phyloP scores from a whole-genome alignment of 2,888 invertebrate species.

The Bombylius major region DNA sequence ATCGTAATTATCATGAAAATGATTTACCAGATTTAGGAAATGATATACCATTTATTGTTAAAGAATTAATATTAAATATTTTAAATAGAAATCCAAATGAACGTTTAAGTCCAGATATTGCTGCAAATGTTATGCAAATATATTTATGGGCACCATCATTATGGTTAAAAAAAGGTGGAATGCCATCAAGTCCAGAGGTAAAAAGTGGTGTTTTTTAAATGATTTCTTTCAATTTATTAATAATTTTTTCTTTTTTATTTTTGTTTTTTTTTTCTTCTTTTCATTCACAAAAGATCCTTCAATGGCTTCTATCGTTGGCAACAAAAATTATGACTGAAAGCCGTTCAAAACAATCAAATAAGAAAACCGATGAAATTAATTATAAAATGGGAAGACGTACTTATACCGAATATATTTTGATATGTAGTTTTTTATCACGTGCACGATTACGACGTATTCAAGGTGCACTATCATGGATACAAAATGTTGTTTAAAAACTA shows the following conservation, averaged over 20 bases:
- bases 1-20: slow-evolving; percentile 46
- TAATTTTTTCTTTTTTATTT: slow-evolving; percentile 6
- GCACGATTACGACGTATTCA: slow-evolving; percentile 48
- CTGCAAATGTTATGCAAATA: slow-evolving; percentile 63
- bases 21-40: slow-evolving; percentile 49
- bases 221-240: background rate
- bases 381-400: slow-evolving; percentile 42
- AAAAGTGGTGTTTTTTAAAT: background rate
- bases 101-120: slow-evolving; percentile 51
- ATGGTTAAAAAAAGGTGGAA: slow-evolving; percentile 45
- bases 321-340: slow-evolving; percentile 62
- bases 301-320: slow-evolving; percentile 60
- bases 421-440: slow-evolving; percentile 54
- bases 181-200: slow-evolving; percentile 52
- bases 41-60: slow-evolving; percentile 44
- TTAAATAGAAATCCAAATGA: slow-evolving; percentile 48
- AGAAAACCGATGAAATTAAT: slow-evolving; percentile 11
- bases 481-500: slow-evolving; percentile 25
- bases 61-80: slow-evolving; percentile 46
- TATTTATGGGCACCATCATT: slow-evolving; percentile 61
- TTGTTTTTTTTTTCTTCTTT: too few relatives aligned
- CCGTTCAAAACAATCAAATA: slow-evolving; percentile 21
- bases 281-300: slow-evolving; percentile 48
- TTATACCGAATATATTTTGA: slow-evolving; percentile 57
- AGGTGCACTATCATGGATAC: slow-evolving; percentile 52